Evolutionary conservation across 2,797 vertebrate species (phyloP), one percentile per base, ranked within the genome.

Genomic region (Microcaecilia unicolor): DNA sequence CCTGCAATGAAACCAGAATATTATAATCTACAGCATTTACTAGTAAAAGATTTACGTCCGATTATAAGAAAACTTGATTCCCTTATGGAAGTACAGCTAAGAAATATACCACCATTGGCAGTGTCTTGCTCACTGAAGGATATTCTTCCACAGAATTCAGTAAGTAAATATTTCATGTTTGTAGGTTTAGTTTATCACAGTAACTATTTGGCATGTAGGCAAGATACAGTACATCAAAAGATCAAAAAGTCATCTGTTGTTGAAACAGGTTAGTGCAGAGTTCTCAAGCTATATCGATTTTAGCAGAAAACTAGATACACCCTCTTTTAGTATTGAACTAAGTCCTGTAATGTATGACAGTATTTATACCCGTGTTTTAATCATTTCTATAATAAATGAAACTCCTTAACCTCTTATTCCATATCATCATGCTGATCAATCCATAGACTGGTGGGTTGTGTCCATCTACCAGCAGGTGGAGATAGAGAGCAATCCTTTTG

Each of bases 121-220:
- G 21, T 76, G 4, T 51, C 2, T 4, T 86, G 82, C 24, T 78
- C 81, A 4, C 7, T 86, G 54, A 77, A 80, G 53, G 74, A 79
- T 51, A 33, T 86, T 33, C 64, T 77, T 71, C 83, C 83, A 35
- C 68, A 50, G 51, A 64, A 64, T 50, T 54, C 60, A 25, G 81
- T 85, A 63, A 80, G 83, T 77, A 25, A 36, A 4, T 16, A 12
- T 31, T 16, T 23, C 21, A 4, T 18, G 29, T 1, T 3, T 17
- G 13, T 30, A 6, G 11, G 15, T 18, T 24, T 3, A 36, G 6
- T 16, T n/a, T n/a, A n/a, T n/a, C 22, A 6, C 34, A 27, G 8
- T 42, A 26, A 18, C 30, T 28, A 8, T 37, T 3, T 15, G 10
- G 6, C 15, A 2, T 4, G n/a, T n/a, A n/a, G n/a, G n/a, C n/a